Conservation (phyloP, 2,113 vertebrate genomes). For the Lethenteron reissneri region DNA sequence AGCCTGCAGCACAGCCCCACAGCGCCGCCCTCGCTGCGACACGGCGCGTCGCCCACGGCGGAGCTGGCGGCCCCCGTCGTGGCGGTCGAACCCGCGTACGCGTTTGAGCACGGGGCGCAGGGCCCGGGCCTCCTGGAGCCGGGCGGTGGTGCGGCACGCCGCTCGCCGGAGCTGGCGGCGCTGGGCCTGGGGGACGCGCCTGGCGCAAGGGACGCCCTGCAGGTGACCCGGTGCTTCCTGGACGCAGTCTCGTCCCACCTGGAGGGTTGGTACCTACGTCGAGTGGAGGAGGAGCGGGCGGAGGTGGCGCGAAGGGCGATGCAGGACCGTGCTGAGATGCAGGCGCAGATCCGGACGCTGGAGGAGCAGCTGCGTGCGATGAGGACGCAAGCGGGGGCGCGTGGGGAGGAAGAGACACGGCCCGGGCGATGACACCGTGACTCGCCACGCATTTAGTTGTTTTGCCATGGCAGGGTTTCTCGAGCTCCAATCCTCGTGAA, state of each 20-base stretch:
- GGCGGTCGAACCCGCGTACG: slow-evolving; percentile 13
- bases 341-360: slow-evolving; percentile 49
- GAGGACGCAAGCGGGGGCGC: slow-evolving; percentile 27
- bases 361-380: slow-evolving; percentile 60
- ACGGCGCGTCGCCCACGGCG: slow-evolving; percentile 26
- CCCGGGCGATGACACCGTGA: too few relatives aligned
- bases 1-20: too few relatives aligned
- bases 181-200: slow-evolving; percentile 17
- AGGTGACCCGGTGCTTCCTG: slow-evolving; percentile 84
- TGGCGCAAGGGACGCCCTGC: slow-evolving; percentile 49
- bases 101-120: slow-evolving; percentile 9
- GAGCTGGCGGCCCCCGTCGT: neutral
- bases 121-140: neutral
- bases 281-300: slow-evolving; percentile 59
- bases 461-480: too few relatives aligned
- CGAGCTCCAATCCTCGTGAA: too few relatives aligned
- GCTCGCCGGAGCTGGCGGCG: slow-evolving; percentile 9
- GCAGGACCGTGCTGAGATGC: slow-evolving; percentile 37
- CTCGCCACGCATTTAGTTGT: too few relatives aligned
- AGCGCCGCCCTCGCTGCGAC: slow-evolving; percentile 16
- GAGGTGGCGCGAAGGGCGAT: slow-evolving; percentile 51
- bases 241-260: slow-evolving; percentile 77
- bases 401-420: too few relatives aligned
- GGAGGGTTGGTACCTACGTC: slow-evolving; percentile 90
- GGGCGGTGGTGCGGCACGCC: slow-evolving; percentile 11